Evolutionary conservation across 2,888 invertebrate species (phyloP).

Genomic region (Gerris lacustris): DNA sequence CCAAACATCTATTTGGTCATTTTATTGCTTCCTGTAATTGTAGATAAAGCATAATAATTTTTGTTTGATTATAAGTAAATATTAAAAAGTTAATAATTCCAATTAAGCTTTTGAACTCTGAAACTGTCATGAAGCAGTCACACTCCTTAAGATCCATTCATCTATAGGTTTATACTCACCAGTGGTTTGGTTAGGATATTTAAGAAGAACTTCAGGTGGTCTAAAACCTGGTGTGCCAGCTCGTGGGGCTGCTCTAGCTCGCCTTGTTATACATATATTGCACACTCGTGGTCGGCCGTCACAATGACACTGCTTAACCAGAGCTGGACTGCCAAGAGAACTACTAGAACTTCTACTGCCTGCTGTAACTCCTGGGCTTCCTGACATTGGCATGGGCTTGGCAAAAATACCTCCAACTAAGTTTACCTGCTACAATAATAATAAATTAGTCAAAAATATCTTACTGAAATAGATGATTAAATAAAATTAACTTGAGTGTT

Average conservation of each 20-base stretch:
- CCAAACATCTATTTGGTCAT: too few species aligned
- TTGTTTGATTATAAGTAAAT: too few species aligned
- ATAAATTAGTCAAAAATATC: neutral
- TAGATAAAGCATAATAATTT: too few species aligned
- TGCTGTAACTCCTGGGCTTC: conserved; percentile 8
- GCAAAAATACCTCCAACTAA: neutral
- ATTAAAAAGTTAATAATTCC: too few species aligned
- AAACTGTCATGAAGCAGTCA: too few species aligned
- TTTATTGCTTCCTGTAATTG: too few species aligned
- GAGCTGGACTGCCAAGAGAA: neutral
- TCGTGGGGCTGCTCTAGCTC: conserved; percentile 57
- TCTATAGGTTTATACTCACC: conserved; percentile 36
- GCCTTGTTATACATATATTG: conserved; percentile 50
- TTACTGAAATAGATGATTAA: too few species aligned
- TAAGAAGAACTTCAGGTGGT: conserved; percentile 73
- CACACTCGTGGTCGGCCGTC: conserved; percentile 55
- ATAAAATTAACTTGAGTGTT: too few species aligned
- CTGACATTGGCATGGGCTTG: conserved; percentile 2
- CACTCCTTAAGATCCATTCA: too few species aligned
- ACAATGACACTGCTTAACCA: conserved; percentile 46
- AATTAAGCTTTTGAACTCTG: too few species aligned
- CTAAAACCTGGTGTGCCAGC: conserved; percentile 85
- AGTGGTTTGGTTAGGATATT: conserved; percentile 64
- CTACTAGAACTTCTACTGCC: neutral
- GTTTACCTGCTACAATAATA: conserved; percentile 11